Evolutionary conservation across 1,140 invertebrate species (phyloP), one percentile per base, ranked within the genome.

Genomic region (Hyposmocoma kahamanoa): DNA sequence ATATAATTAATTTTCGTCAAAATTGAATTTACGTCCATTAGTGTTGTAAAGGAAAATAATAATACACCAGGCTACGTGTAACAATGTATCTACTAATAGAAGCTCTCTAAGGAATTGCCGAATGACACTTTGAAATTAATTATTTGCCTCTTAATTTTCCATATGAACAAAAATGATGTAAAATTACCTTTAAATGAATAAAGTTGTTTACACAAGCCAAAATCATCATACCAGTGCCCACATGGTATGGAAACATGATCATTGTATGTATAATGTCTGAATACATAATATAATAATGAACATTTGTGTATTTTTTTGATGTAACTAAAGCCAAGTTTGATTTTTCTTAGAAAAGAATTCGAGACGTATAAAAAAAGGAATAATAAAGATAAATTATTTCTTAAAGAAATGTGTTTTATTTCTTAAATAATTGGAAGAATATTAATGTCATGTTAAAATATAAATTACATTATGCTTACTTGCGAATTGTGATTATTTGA

Each of bases 371-470:
- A 67, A 79, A 77, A 84, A 81, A 74, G 69, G 72, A 78, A 75
- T 74, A 81, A 78, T 78, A 84, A 82, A 82, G 69, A 81, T 82
- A 82, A 82, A 82, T 82, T 84, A 82, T 82, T 84, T 84, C 78
- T 81, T 82, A 78, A 24, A 21, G 30, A 63, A 67, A 67, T 64
- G 72, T 62, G 72, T 84, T 81, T 84, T 78, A 77, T 81, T 81
- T 78, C 24, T 36, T 36, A 15, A 36, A 17, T 36, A 21, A 3
- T 9, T 15, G n/a, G n/a, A 47, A n/a, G n/a, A n/a, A n/a, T n/a
- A 8, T 49, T 42, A 49, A 42, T 50, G 28, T 43, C 39, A 41
- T 39, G 46, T 36, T 17, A 36, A n/a, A 36, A 34, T 36, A n/a
- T 5, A 3, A 18, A 44, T 28, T 30, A 44, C 24, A 44, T 47